Conservation (phyloP, 2,113 vertebrate genomes). For the Perccottus glenii region DNA sequence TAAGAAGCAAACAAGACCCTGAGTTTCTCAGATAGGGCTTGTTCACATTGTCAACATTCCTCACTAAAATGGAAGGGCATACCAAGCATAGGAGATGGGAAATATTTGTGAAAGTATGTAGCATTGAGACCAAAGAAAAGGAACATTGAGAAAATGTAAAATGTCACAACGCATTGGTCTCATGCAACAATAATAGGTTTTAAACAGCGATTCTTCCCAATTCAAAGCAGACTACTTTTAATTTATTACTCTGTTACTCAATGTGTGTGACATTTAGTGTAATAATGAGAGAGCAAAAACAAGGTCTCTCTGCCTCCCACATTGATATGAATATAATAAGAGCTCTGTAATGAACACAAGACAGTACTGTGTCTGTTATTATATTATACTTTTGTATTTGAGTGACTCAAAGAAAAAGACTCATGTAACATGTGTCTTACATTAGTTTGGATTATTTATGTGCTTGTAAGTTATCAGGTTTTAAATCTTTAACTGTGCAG, state of each 20-base stretch:
- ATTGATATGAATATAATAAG: constrained; percentile 17
- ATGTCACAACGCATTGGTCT: constrained; percentile 5
- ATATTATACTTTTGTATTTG: constrained; percentile 11
- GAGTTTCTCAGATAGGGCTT: constrained; percentile 26
- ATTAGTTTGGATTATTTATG: constrained; percentile 23
- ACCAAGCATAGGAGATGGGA: not conserved
- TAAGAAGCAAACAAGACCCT: constrained; percentile 16
- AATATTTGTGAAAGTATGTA: constrained; percentile 20
- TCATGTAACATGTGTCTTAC: not conserved
- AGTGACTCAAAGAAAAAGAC: not conserved
- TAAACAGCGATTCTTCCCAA: not conserved
- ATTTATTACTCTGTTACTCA: constrained; percentile 1
- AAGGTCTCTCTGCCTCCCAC: not conserved
- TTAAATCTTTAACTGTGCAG: constrained; percentile 24
- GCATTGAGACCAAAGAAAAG: not conserved
- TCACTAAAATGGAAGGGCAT: constrained; percentile 27
- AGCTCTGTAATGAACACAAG: constrained; percentile 17
- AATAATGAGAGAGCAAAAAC: constrained; percentile 6
- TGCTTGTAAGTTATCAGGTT: no score
- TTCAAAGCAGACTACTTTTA: not conserved
- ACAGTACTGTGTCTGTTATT: constrained; percentile 1
- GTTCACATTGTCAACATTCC: constrained; percentile 45
- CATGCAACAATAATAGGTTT: not conserved
- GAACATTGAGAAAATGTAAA: not conserved
- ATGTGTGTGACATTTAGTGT: not conserved